phyloP scores from a whole-genome alignment of 2,797 vertebrate species.

The Phoebastria nigripes region DNA sequence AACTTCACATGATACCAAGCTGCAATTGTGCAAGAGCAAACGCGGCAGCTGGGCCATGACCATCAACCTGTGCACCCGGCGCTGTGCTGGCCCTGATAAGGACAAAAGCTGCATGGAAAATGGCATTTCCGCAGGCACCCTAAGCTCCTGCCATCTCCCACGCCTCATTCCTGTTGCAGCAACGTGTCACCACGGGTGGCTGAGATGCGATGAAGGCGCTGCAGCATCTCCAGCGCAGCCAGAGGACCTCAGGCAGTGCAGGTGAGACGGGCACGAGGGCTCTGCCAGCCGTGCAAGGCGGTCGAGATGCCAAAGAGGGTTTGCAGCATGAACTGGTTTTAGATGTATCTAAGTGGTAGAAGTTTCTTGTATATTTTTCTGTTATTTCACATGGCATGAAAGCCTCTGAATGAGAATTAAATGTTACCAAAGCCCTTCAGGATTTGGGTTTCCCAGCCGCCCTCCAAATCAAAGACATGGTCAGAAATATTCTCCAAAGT shows the following conservation, averaged over 20 bases:
- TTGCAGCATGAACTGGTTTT: background rate
- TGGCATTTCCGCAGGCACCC: background rate
- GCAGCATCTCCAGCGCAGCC: background rate
- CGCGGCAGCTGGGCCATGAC: background rate
- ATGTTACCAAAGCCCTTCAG: background rate
- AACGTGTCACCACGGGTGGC: fast-evolving
- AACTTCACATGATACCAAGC: background rate
- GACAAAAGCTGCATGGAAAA: background rate
- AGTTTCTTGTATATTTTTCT: background rate
- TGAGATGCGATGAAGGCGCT: background rate
- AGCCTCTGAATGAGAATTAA: background rate
- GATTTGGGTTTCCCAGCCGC: background rate
- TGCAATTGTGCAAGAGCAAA: background rate
- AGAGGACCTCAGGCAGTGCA: background rate
- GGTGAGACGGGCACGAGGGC: fast-evolving
- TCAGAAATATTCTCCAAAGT: background rate
- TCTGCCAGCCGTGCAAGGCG: fast-evolving
- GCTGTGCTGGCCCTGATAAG: background rate
- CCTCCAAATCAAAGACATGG: background rate
- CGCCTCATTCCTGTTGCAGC: background rate
- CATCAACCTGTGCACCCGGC: background rate
- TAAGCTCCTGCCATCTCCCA: background rate
- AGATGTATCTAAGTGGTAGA: background rate
- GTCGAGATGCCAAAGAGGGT: background rate
- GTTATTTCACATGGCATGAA: fast-evolving